Evolutionary conservation across 2,797 vertebrate species (phyloP), one percentile per base, ranked within the genome.

Genomic region (Malacoraja senta): DNA sequence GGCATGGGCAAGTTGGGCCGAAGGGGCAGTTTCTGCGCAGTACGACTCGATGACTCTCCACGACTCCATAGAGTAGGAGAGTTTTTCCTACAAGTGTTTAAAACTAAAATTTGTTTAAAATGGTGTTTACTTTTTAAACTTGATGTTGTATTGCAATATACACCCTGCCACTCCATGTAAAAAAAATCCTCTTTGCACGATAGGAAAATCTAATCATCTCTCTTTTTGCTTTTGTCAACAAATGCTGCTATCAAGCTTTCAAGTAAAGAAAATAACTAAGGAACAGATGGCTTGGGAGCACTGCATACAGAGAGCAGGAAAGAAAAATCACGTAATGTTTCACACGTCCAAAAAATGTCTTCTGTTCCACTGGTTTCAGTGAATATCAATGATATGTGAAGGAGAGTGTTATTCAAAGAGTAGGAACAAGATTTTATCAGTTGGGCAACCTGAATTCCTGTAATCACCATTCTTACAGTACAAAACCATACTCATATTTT

Each of bases 331-430:
- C 8, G n/a, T 21, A 88, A 88, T 88, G 84, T 65, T 65, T 88
- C 84, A 88, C 84, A 88, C 84, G 84, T 88, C 63, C 84, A 88
- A 88, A 88, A 88, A 32, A 88, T 88, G 63, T 88, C 84, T 88
- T 88, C 84, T 88, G 84, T 88, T 88, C 8, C 68, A 35, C 63
- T 88, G 84, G 63, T 88, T 88, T 88, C n/a, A 88, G 61, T 68
- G 84, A 88, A 19, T 88, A 88, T 88, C 84, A 88, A 88, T 88
- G 84, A 88, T 88, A 88, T 88, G 84, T 88, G 84, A 88, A 88
- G 84, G 84, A 88, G 84, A 88, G 65, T n/a, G 65, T 88, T 35
- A 68, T 65, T 68, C 84, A 68, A 88, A 88, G 84, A 88, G 63
- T 35, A 35, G 32, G 17, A 19, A 88, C n/a, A 65, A 68, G 29